Evolutionary conservation across 35 echinoderm and acorn worm genomes (phyloP).

Genomic region (Heliocidaris tuberculata): DNA sequence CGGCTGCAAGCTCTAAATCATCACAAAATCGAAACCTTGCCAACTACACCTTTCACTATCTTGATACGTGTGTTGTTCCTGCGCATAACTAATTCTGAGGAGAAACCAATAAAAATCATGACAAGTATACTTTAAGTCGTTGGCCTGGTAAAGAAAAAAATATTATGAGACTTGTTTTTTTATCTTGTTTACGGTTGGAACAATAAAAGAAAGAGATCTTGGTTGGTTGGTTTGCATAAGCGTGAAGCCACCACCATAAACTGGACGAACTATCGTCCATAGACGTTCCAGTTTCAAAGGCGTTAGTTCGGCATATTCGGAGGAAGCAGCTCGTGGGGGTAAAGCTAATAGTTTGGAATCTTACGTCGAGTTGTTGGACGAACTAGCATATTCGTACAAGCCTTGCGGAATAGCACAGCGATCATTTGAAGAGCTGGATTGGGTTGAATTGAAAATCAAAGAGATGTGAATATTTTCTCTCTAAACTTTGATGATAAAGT

Average conservation of each 20-base stretch:
- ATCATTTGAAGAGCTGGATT: not conserved
- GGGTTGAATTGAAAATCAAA: not conserved
- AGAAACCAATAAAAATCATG: not conserved
- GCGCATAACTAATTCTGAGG: not conserved
- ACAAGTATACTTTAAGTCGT: not conserved
- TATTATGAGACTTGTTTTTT: not conserved
- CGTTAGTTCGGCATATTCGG: not conserved
- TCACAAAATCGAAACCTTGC: conserved; percentile 7
- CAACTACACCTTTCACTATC: too few species aligned
- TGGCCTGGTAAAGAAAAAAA: not conserved
- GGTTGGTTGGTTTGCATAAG: not conserved
- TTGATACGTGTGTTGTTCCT: not conserved
- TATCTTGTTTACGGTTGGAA: conserved; percentile 4
- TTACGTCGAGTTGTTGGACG: not conserved
- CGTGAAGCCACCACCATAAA: conserved; percentile 1
- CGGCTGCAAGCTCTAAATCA: conserved; percentile 9
- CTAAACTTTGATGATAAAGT: not conserved
- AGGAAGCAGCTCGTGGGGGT: not conserved
- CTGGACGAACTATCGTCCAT: not conserved
- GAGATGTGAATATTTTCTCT: not conserved
- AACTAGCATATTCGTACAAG: too few species aligned
- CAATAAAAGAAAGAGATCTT: not conserved
- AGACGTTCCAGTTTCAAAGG: not conserved
- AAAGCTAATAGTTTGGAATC: not conserved
- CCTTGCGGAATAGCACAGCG: not conserved